Base-by-base conservation (phyloP, 1,140 invertebrate genomes). In the Hetaerina americana region DNA sequence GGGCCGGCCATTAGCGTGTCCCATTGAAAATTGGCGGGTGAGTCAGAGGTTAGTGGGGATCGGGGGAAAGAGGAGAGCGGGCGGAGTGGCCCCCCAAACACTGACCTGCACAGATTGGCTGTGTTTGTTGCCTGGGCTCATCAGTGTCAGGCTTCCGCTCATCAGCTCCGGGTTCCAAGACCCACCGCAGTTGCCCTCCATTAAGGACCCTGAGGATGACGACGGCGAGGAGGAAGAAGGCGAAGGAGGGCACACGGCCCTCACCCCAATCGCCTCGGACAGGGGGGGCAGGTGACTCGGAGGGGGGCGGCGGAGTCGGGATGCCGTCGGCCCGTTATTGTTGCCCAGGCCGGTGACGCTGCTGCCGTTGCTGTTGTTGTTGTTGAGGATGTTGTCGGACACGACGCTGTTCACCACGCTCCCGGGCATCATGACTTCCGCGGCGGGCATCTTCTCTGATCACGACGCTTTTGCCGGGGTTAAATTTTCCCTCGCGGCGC, bases 111-210 rank as follows among this genome's bases (percentile, higher is more conserved):
- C 85, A 73, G 84, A 82, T 78, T 87, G 86, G 2, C 84, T 81
- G 69, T 85, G 82, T 71, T 85, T 85, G 68, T 82, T 84, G 15
- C 15, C 40, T 24, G 85, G 84, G 0, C 85, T 83, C 15, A 88
- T 71, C 5, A 89, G 79, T 69, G 83, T 85, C 81, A 88, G 82
- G 76, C 85, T 84, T 0, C 87, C 87, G 70, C 83, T 85, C 81
- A 87, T 87, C 40, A 71, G 28, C 78, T 88, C 87, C 0, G 86
- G 84, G 77, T 86, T 85, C 80, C 83, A 83, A 5, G 40, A 57
- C 2, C 22, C 40, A 18, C 40, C 40, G 40, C 40, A n/a, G 22
- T 18, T 18, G 40, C 40, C 10, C n/a, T n/a, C n/a, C n/a, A n/a
- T n/a, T n/a, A n/a, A n/a, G n/a, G n/a, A n/a, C n/a, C n/a, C n/a